Evolutionary conservation across 2,888 invertebrate species (phyloP).

Genomic region (Synergus umbraculus): DNA sequence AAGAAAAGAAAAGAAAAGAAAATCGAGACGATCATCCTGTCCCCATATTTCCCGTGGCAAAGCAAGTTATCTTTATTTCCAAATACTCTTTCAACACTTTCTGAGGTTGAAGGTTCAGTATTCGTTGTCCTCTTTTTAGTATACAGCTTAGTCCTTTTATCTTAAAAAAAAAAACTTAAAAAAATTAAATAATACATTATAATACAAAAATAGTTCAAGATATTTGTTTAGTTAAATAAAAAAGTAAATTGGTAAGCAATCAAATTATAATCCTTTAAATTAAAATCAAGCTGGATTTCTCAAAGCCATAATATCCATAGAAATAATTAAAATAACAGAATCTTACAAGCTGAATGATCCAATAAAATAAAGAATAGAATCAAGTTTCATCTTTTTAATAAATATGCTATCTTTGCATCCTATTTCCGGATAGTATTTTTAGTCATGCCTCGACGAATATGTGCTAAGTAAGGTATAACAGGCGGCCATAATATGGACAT

Average conservation of each 20-base stretch:
- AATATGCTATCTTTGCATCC: slow-evolving; percentile 14
- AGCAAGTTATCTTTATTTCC: slow-evolving; percentile 12
- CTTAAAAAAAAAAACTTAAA: background rate
- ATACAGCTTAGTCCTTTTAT: background rate
- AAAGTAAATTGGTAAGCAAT: no score
- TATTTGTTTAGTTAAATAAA: no score
- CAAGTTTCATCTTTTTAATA: background rate
- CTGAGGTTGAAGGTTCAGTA: background rate
- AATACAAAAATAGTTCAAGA: background rate
- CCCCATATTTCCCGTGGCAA: slow-evolving; percentile 13
- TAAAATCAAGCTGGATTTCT: background rate
- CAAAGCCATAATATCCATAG: background rate
- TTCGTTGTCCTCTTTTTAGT: slow-evolving; percentile 5
- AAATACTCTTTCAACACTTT: slow-evolving; percentile 16
- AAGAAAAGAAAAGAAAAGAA: slow-evolving; percentile 24
- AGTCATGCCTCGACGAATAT: slow-evolving; percentile 31
- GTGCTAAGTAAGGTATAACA: slow-evolving; percentile 30
- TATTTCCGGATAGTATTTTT: slow-evolving; percentile 37
- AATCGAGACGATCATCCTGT: slow-evolving; percentile 18
- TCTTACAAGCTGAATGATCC: background rate
- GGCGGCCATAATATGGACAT: slow-evolving; percentile 22
- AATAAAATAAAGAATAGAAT: slow-evolving; percentile 15
- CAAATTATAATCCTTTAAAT: background rate
- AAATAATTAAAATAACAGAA: background rate
- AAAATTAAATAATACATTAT: background rate